Evolutionary conservation across 2,888 invertebrate genomes (phyloP).

Genomic region (Psylliodes chrysocephalus): DNA sequence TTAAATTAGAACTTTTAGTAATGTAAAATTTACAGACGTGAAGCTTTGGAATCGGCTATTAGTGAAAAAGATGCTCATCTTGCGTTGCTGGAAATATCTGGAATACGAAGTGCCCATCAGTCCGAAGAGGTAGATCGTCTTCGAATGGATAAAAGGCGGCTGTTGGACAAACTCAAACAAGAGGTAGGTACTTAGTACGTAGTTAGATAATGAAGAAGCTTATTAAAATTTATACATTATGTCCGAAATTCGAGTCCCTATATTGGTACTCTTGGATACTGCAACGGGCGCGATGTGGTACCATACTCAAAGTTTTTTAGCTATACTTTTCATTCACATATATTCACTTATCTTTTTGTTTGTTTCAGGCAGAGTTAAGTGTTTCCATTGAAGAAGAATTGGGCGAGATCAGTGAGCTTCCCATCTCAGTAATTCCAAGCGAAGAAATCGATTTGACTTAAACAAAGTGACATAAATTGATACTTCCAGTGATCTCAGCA

Average conservation of each 20-base stretch:
- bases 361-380: conserved; percentile 61
- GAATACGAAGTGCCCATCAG: conserved; percentile 72
- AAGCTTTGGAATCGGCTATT: conserved; percentile 83
- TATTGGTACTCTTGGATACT: too few species aligned
- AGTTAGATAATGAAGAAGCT: too few species aligned
- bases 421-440: conserved; percentile 46
- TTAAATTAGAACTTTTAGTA: too few species aligned
- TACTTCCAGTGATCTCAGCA: conserved; percentile 55
- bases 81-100: conserved; percentile 81
- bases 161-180: conserved; percentile 76
- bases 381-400: conserved; percentile 56
- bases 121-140: conserved; percentile 75
- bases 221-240: too few species aligned
- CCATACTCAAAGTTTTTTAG: too few species aligned
- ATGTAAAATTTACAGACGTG: too few species aligned
- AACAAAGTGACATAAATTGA: background rate
- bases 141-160: conserved; percentile 74
- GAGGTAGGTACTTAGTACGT: conserved; percentile 73
- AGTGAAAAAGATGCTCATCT: conserved; percentile 91
- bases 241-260: too few species aligned
- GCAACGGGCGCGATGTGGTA: too few species aligned
- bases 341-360: too few species aligned
- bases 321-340: too few species aligned
- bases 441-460: conserved; percentile 39
- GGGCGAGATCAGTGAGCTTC: conserved; percentile 51